These are phyloP conservation scores for Eledona agricola DNA, from an alignment of 2,888 invertebrate species.

Conservation along the genomic window DNA sequence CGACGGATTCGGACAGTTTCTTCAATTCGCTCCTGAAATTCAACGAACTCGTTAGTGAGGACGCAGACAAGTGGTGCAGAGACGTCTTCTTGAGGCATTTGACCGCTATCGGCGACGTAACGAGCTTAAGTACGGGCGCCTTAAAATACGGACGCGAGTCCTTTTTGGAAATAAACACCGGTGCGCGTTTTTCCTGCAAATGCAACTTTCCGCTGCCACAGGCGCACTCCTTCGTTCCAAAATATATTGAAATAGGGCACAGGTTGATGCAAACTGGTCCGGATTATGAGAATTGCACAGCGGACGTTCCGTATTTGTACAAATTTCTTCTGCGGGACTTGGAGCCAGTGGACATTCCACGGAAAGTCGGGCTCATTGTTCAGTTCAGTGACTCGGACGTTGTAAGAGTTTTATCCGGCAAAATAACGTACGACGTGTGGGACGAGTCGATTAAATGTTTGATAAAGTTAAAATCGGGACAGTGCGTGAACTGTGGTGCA, in stretches of 20 bases:
- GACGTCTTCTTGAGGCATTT: constrained; percentile 56
- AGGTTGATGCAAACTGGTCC: constrained; percentile 62
- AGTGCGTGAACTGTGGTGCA: constrained; percentile 71
- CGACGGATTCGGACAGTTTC: constrained; percentile 45
- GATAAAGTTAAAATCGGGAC: constrained; percentile 66
- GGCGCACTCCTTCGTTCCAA: constrained; percentile 61
- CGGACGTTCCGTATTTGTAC: constrained; percentile 72
- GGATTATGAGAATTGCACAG: constrained; percentile 64
- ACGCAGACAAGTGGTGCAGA: constrained; percentile 55
- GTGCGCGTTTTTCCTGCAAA: constrained; percentile 66
- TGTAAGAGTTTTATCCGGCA: constrained; percentile 66
- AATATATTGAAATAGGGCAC: constrained; percentile 68
- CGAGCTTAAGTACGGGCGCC: background rate
- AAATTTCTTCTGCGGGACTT: constrained; percentile 65
- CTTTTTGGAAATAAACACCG: constrained; percentile 65
- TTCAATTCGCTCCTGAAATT: constrained; percentile 50
- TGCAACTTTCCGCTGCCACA: constrained; percentile 71
- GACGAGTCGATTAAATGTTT: constrained; percentile 66
- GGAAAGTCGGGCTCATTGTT: constrained; percentile 67
- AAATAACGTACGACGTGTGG: constrained; percentile 70
- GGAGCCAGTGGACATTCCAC: constrained; percentile 65
- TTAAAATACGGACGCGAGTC: constrained; percentile 61
- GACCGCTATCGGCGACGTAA: too few species aligned
- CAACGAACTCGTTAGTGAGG: constrained; percentile 41
- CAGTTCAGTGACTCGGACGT: constrained; percentile 70